Evolutionary conservation across 2,113 vertebrate genomes (phyloP).

Genomic region (Caretta caretta): DNA sequence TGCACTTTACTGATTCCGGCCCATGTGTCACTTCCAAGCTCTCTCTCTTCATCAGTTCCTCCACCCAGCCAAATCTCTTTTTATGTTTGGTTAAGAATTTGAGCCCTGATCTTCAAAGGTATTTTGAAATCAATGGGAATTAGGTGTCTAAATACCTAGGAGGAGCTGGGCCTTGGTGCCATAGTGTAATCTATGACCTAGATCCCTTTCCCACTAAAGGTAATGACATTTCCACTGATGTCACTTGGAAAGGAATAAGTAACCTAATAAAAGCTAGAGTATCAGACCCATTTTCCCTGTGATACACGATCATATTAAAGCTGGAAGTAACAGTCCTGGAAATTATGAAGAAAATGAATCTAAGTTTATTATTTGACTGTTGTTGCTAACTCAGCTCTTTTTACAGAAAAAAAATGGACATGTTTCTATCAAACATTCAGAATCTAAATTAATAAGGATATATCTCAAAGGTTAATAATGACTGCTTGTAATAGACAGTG

Average conservation of each 20-base stretch:
- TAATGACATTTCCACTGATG: neutral
- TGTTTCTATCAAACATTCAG: neutral
- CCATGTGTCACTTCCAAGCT: neutral
- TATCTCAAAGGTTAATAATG: constrained; percentile 48
- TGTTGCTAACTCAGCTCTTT: neutral
- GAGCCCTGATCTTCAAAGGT: neutral
- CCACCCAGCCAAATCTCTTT: neutral
- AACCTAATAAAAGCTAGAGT: neutral
- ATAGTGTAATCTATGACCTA: neutral
- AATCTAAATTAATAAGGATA: neutral
- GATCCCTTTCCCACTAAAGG: neutral
- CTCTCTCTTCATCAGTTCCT: neutral
- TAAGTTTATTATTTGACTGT: neutral
- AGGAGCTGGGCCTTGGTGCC: neutral
- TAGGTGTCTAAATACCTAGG: neutral
- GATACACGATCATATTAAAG: neutral
- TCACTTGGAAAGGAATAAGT: neutral
- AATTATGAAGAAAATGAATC: neutral
- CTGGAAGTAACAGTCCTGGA: neutral
- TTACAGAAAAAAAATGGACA: neutral
- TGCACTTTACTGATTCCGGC: neutral
- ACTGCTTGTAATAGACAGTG: constrained; percentile 7
- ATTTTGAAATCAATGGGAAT: neutral
- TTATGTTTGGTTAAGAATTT: neutral
- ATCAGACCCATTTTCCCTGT: neutral